phyloP scores from a whole-genome alignment of 2,797 vertebrate species.

The Pangasius krempfi region DNA sequence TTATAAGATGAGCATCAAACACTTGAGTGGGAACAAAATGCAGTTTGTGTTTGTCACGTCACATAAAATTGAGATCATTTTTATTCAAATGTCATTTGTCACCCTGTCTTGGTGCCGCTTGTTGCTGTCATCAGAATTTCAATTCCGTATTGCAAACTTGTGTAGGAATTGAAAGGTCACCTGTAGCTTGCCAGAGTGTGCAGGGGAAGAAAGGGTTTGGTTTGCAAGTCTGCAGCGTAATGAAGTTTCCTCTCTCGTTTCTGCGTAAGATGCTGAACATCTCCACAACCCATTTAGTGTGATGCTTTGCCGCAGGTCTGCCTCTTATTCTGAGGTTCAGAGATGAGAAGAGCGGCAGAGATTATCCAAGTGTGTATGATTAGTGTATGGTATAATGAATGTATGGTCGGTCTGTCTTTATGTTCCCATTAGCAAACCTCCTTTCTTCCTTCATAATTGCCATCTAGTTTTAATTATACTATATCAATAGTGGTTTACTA shows the following conservation, averaged over 20 bases:
- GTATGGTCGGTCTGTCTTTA: background rate
- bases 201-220: background rate
- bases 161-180: conserved; percentile 20
- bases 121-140: background rate
- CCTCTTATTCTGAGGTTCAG: background rate
- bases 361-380: background rate
- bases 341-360: background rate
- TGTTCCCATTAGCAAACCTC: background rate
- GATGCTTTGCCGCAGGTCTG: conserved; percentile 4
- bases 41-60: background rate
- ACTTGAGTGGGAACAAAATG: background rate
- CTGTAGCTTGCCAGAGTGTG: background rate
- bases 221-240: background rate
- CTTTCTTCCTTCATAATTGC: background rate
- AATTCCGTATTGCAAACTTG: background rate
- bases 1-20: background rate
- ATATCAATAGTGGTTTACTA: background rate
- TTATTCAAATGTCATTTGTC: conserved; percentile 5
- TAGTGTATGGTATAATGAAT: background rate
- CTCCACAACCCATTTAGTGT: background rate
- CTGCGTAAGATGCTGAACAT: background rate
- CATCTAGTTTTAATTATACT: background rate
- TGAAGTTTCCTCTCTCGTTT: background rate
- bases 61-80: background rate
- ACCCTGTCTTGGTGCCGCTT: background rate